Percentiles rank a stretch among this genome's conserved stretches.
These are phyloP conservation scores for Numenius phaeopus DNA, from an alignment of 2,797 vertebrate genomes.

Conservation along the genomic window DNA sequence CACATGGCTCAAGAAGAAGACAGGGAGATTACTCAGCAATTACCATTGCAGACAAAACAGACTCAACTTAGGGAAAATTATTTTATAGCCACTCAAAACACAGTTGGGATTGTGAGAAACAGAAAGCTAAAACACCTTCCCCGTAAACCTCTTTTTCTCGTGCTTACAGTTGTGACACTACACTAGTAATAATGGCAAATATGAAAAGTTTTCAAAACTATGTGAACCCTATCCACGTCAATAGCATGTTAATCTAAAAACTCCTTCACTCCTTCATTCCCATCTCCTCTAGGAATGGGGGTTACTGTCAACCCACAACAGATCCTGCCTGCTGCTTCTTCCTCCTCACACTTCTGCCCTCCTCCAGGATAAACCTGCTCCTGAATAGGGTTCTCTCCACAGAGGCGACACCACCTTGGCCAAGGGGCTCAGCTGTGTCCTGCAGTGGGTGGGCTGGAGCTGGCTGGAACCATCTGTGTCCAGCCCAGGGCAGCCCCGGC, in stretches of 20 bases:
- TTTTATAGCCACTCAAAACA: neutral
- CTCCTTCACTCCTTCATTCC: neutral
- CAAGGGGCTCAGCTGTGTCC: neutral
- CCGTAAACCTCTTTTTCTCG: neutral
- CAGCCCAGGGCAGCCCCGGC: too few species aligned
- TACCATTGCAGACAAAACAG: neutral
- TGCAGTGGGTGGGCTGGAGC: too few species aligned
- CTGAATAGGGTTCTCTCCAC: neutral
- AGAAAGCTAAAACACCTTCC: neutral
- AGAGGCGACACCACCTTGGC: neutral
- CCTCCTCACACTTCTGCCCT: neutral
- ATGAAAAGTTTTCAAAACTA: neutral
- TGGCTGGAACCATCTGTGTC: too few species aligned
- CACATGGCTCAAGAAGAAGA: neutral
- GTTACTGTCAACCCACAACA: neutral
- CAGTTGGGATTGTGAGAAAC: neutral
- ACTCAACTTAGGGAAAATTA: neutral
- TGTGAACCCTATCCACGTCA: neutral
- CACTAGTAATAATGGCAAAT: neutral
- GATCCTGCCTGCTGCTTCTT: neutral
- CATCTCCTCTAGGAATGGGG: accelerated
- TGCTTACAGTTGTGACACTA: neutral
- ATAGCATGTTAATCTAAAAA: neutral
- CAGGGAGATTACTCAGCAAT: neutral
- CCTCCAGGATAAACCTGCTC: neutral